Evolutionary conservation across 2,888 invertebrate genomes (phyloP).

Genomic region (Pseudococcus longispinus): DNA sequence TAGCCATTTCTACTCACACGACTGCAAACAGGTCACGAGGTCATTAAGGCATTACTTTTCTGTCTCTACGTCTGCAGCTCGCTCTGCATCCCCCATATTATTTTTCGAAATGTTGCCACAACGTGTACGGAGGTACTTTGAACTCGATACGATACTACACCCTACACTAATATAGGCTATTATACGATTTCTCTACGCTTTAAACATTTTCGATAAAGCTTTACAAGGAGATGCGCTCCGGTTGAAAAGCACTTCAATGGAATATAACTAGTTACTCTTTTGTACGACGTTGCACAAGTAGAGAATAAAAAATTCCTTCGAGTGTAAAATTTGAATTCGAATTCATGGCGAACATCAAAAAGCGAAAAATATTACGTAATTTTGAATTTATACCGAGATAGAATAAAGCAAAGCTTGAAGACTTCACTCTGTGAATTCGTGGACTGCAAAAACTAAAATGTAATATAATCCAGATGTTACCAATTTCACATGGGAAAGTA

Average conservation of each 20-base stretch:
- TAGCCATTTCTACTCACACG: not conserved
- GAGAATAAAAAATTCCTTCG: not conserved
- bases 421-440: not conserved
- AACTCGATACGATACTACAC: not conserved
- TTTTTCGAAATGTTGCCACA: not conserved
- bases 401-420: not conserved
- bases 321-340: not conserved
- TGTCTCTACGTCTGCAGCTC: not conserved
- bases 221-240: not conserved
- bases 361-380: not conserved
- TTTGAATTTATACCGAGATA: not conserved
- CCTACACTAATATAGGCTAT: not conserved
- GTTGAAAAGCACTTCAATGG: not conserved
- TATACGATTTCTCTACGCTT: not conserved
- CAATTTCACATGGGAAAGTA: not conserved
- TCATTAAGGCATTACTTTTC: constrained; percentile 3
- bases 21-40: constrained; percentile 29
- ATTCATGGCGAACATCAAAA: not conserved
- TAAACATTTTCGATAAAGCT: not conserved
- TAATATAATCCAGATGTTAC: not conserved
- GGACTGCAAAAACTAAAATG: not conserved
- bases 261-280: not conserved
- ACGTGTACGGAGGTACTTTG: not conserved
- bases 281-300: not conserved
- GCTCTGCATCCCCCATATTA: not conserved